Evolutionary conservation across 2,113 vertebrate species (phyloP).

Genomic region (Cervus canadensis): DNA sequence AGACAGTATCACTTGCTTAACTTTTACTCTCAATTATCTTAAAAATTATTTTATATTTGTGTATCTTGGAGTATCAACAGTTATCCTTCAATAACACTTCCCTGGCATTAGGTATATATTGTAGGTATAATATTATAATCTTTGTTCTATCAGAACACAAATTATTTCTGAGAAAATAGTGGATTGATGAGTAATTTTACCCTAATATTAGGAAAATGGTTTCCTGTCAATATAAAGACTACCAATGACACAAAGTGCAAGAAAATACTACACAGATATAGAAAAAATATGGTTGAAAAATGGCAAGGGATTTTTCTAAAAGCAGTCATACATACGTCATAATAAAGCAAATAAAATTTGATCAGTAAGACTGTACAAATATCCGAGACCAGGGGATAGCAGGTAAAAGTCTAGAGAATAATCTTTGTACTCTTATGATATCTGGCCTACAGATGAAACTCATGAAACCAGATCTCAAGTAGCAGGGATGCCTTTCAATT

Average conservation of each 20-base stretch:
- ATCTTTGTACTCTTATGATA: not conserved
- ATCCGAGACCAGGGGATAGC: not conserved
- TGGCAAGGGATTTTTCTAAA: not conserved
- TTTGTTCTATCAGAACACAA: not conserved
- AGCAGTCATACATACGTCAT: not conserved
- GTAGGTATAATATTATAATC: not conserved
- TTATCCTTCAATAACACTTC: not conserved
- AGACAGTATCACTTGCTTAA: not conserved
- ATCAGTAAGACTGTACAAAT: not conserved
- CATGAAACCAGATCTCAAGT: not conserved
- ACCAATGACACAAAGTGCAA: not conserved
- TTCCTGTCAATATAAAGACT: not conserved
- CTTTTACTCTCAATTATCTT: not conserved
- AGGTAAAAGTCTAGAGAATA: not conserved
- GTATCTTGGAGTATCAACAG: not conserved
- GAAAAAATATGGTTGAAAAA: not conserved
- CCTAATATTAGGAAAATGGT: not conserved
- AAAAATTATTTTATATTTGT: not conserved
- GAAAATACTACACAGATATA: not conserved
- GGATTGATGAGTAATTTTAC: not conserved
- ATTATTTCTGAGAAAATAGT: not conserved
- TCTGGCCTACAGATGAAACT: not conserved
- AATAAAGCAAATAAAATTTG: not conserved
- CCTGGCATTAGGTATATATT: not conserved
- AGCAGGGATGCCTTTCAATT: not conserved